Conservation (phyloP, 2,888 invertebrate species). For the Globia sparganii region DNA sequence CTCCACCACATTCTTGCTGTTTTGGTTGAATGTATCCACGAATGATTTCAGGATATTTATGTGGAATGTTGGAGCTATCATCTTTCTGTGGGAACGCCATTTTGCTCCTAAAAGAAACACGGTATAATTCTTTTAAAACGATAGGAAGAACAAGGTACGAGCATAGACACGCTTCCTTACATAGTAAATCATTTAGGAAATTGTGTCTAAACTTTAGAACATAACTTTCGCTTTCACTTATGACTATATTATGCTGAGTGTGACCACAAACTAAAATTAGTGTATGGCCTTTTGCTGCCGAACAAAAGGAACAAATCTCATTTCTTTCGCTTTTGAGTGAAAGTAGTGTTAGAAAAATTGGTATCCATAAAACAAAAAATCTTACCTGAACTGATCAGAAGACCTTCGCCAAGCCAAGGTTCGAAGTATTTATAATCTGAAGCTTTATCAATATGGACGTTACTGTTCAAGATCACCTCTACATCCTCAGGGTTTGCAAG, state of each 20-base stretch:
- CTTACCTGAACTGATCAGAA: constrained; percentile 93
- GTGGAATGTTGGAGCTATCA: constrained; percentile 95
- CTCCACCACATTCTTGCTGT: constrained; percentile 91
- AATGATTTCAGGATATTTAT: constrained; percentile 94
- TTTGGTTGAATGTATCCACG: constrained; percentile 93
- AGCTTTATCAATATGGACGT: constrained; percentile 94
- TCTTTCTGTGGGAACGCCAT: constrained; percentile 94
- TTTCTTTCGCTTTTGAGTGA: not conserved
- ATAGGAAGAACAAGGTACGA: not conserved
- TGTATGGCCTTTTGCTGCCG: not conserved
- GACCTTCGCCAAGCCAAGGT: constrained; percentile 95
- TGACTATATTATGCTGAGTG: not conserved
- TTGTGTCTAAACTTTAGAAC: not conserved
- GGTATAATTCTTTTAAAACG: not conserved
- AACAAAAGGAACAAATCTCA: not conserved
- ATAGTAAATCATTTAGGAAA: not conserved
- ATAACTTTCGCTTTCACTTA: not conserved
- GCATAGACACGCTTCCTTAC: not conserved
- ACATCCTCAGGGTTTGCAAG: constrained; percentile 93
- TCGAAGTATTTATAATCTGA: constrained; percentile 93
- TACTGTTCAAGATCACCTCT: constrained; percentile 93
- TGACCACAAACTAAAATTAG: not conserved
- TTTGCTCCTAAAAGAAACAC: constrained; percentile 89
- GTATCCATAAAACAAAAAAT: not conserved
- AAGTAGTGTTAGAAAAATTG: not conserved